Percentiles rank a stretch among this genome's conserved stretches.
Evolutionary conservation across 2,888 invertebrate genomes (phyloP).

Genomic region (Hesperia comma): DNA sequence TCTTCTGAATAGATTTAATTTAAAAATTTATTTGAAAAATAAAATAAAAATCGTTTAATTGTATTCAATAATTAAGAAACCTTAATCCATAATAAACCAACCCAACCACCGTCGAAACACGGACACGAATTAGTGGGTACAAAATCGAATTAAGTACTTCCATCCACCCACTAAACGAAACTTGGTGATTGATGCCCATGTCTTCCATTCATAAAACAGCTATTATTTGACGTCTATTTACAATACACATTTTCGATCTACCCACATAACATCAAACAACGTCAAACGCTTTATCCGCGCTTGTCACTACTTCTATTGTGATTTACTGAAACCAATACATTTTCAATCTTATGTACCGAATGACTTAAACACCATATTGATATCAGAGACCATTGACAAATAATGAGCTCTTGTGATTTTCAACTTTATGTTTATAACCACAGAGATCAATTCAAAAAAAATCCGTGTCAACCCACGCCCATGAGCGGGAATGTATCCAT

Average conservation of each 20-base stretch:
- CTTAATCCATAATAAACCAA: too few species aligned
- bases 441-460: not conserved
- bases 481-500: conserved; percentile 18
- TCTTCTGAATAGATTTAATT: too few species aligned
- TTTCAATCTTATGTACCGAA: conserved; percentile 2
- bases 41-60: too few species aligned
- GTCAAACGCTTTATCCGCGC: conserved; percentile 20
- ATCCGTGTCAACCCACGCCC: not conserved
- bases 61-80: too few species aligned
- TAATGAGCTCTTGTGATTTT: not conserved
- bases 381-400: not conserved
- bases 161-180: conserved; percentile 5
- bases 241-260: conserved; percentile 20
- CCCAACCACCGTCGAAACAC: too few species aligned
- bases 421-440: not conserved
- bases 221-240: conserved; percentile 11
- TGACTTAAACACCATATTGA: not conserved
- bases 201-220: conserved; percentile 20
- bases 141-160: too few species aligned
- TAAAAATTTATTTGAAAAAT: too few species aligned
- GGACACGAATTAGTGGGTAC: too few species aligned
- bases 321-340: conserved; percentile 8
- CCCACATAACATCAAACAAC: conserved; percentile 29
- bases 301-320: conserved; percentile 18
- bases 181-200: conserved; percentile 5